Evolutionary conservation across 1,140 invertebrate genomes (phyloP).

Genomic region (Leptinotarsa defecta): DNA sequence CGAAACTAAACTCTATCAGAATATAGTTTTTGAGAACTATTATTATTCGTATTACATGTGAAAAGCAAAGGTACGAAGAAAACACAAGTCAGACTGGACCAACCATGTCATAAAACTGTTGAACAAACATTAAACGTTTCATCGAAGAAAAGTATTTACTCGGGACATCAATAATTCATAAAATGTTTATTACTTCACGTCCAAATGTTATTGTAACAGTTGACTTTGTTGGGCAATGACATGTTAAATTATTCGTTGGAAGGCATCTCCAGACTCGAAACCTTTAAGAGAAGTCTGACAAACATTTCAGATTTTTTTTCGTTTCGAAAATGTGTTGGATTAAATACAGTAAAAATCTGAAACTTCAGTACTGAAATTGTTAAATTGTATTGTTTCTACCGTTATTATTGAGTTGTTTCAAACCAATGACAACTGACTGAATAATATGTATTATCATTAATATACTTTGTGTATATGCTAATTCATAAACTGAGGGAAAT

Average conservation of each 20-base stretch:
- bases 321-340: no score
- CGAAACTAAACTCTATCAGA: no score
- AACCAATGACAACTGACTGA: no score
- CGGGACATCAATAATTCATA: conserved; percentile 2
- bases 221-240: conserved; percentile 4
- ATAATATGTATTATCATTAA: no score
- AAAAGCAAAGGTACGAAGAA: conserved; percentile 1
- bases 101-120: conserved; percentile 1
- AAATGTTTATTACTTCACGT: neutral
- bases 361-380: no score
- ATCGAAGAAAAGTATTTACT: neutral
- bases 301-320: no score
- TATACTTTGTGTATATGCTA: no score
- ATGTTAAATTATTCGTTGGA: neutral
- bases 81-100: neutral
- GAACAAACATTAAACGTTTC: neutral
- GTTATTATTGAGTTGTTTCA: no score
- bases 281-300: no score
- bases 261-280: neutral
- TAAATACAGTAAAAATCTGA: no score
- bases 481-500: no score
- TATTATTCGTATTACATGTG: neutral
- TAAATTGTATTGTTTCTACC: no score
- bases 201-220: conserved; percentile 8
- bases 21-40: neutral